phyloP scores from a whole-genome alignment of 2,113 vertebrate species.

The Syngnathoides biaculeatus region DNA sequence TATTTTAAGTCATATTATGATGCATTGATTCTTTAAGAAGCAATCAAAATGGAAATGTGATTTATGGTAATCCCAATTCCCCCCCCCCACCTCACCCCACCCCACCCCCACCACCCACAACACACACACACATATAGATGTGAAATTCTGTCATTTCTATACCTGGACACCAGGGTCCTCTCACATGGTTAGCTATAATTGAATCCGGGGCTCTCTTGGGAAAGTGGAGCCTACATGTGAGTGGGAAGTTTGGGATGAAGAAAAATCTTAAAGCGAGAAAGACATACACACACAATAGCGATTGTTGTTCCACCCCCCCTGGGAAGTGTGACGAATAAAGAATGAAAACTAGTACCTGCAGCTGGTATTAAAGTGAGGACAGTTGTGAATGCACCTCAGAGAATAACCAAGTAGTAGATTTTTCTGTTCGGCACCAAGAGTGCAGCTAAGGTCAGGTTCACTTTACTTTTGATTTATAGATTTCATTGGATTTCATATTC shows the following conservation, averaged over 20 bases:
- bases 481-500: constrained; percentile 41
- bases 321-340: neutral
- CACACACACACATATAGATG: neutral
- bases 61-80: neutral
- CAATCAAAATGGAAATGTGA: constrained; percentile 30
- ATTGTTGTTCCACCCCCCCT: neutral
- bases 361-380: constrained; percentile 45
- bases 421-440: constrained; percentile 23
- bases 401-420: constrained; percentile 22
- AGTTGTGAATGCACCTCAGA: constrained; percentile 38
- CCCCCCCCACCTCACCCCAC: no score
- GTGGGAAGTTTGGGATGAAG: constrained; percentile 39
- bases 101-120: no score
- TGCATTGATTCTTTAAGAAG: neutral
- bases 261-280: constrained; percentile 13
- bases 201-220: constrained; percentile 57
- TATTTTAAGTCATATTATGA: neutral
- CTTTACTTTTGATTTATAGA: constrained; percentile 13
- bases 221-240: constrained; percentile 37
- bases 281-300: neutral
- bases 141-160: constrained; percentile 30
- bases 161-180: constrained; percentile 44
- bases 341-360: constrained; percentile 19
- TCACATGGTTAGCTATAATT: constrained; percentile 54
- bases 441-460: constrained; percentile 9